These are phyloP conservation scores for Troides oblongomaculatus DNA, from an alignment of 2,888 invertebrate species.

Conservation along the genomic window DNA sequence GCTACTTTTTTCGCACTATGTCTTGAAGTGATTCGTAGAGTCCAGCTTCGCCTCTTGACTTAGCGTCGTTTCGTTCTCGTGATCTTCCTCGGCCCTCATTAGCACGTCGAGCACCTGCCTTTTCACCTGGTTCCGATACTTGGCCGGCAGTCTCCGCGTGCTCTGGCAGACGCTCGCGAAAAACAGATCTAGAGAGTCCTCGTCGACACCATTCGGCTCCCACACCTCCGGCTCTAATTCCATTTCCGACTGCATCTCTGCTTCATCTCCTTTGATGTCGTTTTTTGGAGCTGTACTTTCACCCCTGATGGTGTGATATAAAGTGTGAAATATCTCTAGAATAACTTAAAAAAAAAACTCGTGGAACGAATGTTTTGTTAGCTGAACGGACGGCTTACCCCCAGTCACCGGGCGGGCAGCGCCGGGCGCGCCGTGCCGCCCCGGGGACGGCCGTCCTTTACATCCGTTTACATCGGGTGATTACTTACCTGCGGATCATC, in stretches of 20 bases:
- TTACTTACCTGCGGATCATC: constrained; percentile 56
- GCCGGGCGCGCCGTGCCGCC: no score
- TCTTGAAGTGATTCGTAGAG: no score
- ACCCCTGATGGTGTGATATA: not conserved
- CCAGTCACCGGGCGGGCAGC: no score
- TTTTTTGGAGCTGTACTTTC: constrained; percentile 33
- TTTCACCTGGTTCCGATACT: constrained; percentile 56
- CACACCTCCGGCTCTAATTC: constrained; percentile 46
- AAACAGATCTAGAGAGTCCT: constrained; percentile 66
- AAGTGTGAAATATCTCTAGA: no score
- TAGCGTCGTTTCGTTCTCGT: constrained; percentile 39
- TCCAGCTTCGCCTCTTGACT: constrained; percentile 37
- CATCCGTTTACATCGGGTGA: not conserved
- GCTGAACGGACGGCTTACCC: no score
- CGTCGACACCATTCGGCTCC: constrained; percentile 48
- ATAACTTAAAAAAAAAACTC: not conserved
- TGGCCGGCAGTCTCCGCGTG: constrained; percentile 57
- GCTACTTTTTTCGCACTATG: no score
- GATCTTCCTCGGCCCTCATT: constrained; percentile 63
- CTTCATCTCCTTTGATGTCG: constrained; percentile 55
- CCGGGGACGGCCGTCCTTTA: no score
- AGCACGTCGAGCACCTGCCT: constrained; percentile 61
- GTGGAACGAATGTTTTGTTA: no score
- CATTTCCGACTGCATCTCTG: constrained; percentile 50
- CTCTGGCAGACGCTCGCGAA: constrained; percentile 73